Conservation (phyloP, 1,140 invertebrate species). For the Ectropis grisescens region DNA sequence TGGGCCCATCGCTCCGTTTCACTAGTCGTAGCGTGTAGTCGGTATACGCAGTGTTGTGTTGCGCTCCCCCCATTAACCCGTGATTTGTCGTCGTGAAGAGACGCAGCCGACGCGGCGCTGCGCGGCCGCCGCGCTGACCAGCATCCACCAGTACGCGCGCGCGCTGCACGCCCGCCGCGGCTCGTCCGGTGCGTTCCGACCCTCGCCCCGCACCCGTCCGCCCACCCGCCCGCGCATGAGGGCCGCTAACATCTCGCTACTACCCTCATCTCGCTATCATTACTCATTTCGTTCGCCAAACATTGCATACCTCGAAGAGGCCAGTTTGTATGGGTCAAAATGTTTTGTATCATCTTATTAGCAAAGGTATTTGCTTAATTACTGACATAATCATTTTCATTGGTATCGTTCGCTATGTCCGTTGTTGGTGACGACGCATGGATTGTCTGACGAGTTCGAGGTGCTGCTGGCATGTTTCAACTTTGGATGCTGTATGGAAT, state of each 20-base stretch:
- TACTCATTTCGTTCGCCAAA: not conserved
- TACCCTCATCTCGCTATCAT: constrained; percentile 2
- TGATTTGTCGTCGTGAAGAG: constrained; percentile 13
- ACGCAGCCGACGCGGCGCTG: constrained; percentile 34
- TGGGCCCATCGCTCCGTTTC: too few relatives aligned
- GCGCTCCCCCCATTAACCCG: too few relatives aligned
- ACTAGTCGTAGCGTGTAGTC: too few relatives aligned
- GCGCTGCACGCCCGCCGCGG: constrained; percentile 16
- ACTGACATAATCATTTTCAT: too few relatives aligned
- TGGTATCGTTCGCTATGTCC: too few relatives aligned
- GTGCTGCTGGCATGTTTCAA: too few relatives aligned
- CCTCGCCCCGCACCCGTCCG: not conserved
- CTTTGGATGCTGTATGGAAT: too few relatives aligned
- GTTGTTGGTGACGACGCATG: too few relatives aligned
- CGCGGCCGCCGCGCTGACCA: constrained; percentile 36
- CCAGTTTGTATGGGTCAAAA: too few relatives aligned
- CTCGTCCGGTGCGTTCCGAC: constrained; percentile 22
- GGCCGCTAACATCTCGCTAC: constrained; percentile 1
- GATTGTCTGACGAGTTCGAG: too few relatives aligned
- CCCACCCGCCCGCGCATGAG: not conserved
- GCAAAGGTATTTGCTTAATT: too few relatives aligned
- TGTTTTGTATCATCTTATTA: not conserved
- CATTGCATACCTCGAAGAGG: not conserved
- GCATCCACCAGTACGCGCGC: constrained; percentile 49
- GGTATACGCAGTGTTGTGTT: too few relatives aligned